phyloP scores from a whole-genome alignment of 2,888 invertebrate genomes.

The Diadromus collaris region DNA sequence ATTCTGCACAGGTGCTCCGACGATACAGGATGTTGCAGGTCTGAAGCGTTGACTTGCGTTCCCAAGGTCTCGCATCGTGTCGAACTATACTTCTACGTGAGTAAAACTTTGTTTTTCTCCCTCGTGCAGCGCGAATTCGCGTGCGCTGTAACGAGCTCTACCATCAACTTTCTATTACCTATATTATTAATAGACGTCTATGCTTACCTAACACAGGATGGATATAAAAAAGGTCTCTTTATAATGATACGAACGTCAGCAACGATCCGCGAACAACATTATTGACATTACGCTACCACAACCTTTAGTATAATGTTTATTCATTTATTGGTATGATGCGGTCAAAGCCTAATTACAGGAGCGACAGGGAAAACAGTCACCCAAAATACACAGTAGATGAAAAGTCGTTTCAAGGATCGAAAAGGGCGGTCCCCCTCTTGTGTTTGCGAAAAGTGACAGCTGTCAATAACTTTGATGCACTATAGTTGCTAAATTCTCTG shows the following conservation, averaged over 20 bases:
- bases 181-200: not conserved
- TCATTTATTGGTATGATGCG: too few species aligned
- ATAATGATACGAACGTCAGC: not conserved
- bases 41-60: constrained; percentile 87
- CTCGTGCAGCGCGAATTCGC: not conserved
- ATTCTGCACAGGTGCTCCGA: constrained; percentile 93
- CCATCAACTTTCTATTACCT: not conserved
- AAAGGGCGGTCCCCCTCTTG: too few species aligned
- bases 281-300: too few species aligned
- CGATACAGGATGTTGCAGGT: constrained; percentile 93
- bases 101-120: constrained; percentile 77
- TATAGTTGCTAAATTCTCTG: too few species aligned
- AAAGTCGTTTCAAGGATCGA: too few species aligned
- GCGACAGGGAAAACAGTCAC: too few species aligned
- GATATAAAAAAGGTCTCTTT: constrained; percentile 1
- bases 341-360: too few species aligned
- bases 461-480: too few species aligned
- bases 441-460: not conserved
- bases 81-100: constrained; percentile 90
- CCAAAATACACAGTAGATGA: too few species aligned
- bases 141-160: not conserved
- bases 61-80: constrained; percentile 88
- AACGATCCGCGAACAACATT: too few species aligned
- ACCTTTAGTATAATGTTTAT: too few species aligned
- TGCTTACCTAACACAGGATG: not conserved